These are phyloP conservation scores for Lasioglossum lativentre DNA, from an alignment of 2,888 invertebrate genomes.

Conservation along the genomic window DNA sequence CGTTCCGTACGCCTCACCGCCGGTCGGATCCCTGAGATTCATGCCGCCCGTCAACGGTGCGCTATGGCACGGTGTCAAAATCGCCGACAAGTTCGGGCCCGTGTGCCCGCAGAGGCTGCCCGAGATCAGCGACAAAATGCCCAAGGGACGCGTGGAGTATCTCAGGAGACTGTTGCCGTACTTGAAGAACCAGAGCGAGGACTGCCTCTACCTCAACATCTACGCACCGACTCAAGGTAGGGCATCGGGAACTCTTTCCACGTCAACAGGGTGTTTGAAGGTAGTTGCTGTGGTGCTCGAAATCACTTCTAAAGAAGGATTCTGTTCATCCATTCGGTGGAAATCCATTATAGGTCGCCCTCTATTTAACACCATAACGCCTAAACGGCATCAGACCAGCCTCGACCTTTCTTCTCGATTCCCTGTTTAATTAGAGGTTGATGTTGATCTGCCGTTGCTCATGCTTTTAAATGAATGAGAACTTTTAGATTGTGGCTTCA, in stretches of 20 bases:
- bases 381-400: too few relatives aligned
- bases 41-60: conserved; percentile 98
- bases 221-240: conserved; percentile 98
- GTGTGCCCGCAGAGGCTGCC: conserved; percentile 97
- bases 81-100: conserved; percentile 94
- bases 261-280: too few relatives aligned
- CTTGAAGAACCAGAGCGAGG: conserved; percentile 96
- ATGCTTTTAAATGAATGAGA: too few relatives aligned
- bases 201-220: conserved; percentile 98
- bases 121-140: conserved; percentile 94
- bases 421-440: too few relatives aligned
- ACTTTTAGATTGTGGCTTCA: too few relatives aligned
- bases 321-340: background rate
- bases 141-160: conserved; percentile 94
- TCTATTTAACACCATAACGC: too few relatives aligned
- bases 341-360: too few relatives aligned
- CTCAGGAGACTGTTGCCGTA: conserved; percentile 94
- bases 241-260: background rate
- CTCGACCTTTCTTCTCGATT: too few relatives aligned
- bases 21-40: conserved; percentile 94
- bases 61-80: conserved; percentile 95
- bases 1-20: conserved; percentile 97
- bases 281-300: too few relatives aligned
- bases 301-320: background rate
- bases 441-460: too few relatives aligned